Base-by-base conservation (phyloP, 2,113 vertebrate genomes). In the Ptychochromis oligacanthus region DNA sequence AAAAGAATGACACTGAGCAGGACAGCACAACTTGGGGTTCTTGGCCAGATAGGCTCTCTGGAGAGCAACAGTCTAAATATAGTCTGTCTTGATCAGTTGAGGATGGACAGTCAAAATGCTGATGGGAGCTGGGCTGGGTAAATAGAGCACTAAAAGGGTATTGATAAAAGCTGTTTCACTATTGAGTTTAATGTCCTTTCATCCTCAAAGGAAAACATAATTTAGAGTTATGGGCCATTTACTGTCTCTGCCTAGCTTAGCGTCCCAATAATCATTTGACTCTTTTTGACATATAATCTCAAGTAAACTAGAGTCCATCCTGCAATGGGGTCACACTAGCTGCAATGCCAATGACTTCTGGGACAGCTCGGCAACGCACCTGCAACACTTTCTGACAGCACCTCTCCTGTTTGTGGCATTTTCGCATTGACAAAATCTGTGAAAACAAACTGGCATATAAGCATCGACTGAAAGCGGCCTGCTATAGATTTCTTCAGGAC, bases 11-110 rank as follows among this genome's bases (percentile, higher is more conserved):
- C 78, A 83, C 9, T 59, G 49, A 89, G 61, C 49, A 75, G 78
- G 80, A 80, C 72, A 55, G 80, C 72, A 80, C 55, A 84, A 91
- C 58, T 83, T 80, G 38, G 65, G 83, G 81, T 89, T 90, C 84
- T 78, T 5, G 43, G 86, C 83, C 49, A 82, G 64, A 80, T 17
- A 78, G 38, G 40, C 43, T 86, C 84, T 80, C 61, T 24, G 49
- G 85, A 78, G 75, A 85, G 82, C 15, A 77, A n/a, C 61, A 55
- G 24, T 15, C 87, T 88, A 92, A 90, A 93, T 79, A 89, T 91
- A 91, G 87, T 59, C 59, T 22, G 77, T 78, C 81, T 88, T 81
- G 81, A 72, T 88, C 80, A 65, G 70, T n/a, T 20, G 56, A 75
- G 87, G 88, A 67, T 82, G 62, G 56, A 76, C n/a, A 76, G 76